A percentile compares a stretch with the other conserved stretches of the same genome.
These are phyloP conservation scores for Hedya salicella DNA, from an alignment of 2,888 invertebrate species.

Conservation along the genomic window DNA sequence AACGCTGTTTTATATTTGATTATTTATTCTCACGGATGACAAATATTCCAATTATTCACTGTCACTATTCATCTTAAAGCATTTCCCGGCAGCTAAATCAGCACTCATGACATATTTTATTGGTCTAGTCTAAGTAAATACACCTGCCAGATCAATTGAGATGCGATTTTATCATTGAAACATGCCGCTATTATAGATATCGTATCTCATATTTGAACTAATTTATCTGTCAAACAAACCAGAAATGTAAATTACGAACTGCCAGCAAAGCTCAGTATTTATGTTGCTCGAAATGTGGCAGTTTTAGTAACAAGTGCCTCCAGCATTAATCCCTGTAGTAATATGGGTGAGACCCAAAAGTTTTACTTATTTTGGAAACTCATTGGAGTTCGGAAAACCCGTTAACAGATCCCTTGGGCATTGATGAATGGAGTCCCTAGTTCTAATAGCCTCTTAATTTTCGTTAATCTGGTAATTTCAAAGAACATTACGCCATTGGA, in stretches of 20 bases:
- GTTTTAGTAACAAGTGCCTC: conserved; percentile 44
- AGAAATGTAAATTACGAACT: conserved; percentile 39
- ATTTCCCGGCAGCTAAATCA: neutral
- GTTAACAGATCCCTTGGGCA: conserved; percentile 57
- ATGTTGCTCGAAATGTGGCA: conserved; percentile 36
- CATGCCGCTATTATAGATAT: conserved; percentile 25
- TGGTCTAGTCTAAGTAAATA: conserved; percentile 13
- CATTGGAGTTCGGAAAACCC: conserved; percentile 55
- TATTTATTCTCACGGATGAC: neutral
- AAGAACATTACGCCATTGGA: neutral
- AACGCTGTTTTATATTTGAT: neutral
- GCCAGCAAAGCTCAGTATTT: conserved; percentile 31
- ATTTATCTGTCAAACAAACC: conserved; percentile 43
- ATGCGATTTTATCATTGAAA: conserved; percentile 26
- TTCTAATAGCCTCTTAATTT: conserved; percentile 34
- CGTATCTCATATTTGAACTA: conserved; percentile 37
- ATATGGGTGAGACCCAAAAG: conserved; percentile 63
- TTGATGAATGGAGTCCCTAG: conserved; percentile 54
- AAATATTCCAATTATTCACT: neutral
- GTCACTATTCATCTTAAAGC: neutral
- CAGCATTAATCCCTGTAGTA: conserved; percentile 47
- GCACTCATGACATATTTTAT: conserved; percentile 14
- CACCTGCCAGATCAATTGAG: conserved; percentile 26
- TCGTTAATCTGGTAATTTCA: conserved; percentile 28
- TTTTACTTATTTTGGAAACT: conserved; percentile 65